phyloP scores from a whole-genome alignment of 2,113 vertebrate species.

The Pseudolaguvia tuberculata region DNA sequence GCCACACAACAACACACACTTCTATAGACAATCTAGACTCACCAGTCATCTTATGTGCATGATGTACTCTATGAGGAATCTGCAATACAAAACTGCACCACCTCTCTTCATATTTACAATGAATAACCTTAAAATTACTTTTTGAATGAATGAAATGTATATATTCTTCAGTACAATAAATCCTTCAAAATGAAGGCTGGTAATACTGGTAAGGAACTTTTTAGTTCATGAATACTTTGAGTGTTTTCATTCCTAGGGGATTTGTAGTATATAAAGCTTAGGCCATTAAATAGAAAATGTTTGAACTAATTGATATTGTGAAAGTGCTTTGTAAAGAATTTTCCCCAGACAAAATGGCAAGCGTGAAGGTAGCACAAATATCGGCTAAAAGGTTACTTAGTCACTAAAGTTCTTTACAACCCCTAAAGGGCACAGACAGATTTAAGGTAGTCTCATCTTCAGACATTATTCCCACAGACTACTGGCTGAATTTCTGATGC shows the following conservation, averaged over 20 bases:
- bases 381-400: not conserved
- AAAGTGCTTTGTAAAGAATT: not conserved
- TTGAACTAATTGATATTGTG: not conserved
- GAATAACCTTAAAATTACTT: no score
- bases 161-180: not conserved
- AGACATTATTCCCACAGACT: no score
- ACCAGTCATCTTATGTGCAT: no score
- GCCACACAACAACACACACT: no score
- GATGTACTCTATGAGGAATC: no score
- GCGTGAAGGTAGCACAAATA: not conserved
- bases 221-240: not conserved
- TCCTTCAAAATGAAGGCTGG: not conserved
- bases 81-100: no score
- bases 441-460: not conserved
- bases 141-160: no score
- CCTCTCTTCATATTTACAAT: no score
- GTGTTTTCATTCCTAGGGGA: not conserved
- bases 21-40: no score
- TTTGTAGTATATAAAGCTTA: not conserved
- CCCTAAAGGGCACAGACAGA: not conserved
- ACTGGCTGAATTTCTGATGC: no score
- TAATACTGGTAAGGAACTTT: not conserved
- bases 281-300: not conserved
- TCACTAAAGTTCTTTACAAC: slow-evolving; percentile 1
- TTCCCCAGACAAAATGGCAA: not conserved